Percentiles rank a stretch among this genome's conserved stretches.
phyloP scores from a whole-genome alignment of 1,140 invertebrate species.

The Mycetomoellerius zeteki region DNA sequence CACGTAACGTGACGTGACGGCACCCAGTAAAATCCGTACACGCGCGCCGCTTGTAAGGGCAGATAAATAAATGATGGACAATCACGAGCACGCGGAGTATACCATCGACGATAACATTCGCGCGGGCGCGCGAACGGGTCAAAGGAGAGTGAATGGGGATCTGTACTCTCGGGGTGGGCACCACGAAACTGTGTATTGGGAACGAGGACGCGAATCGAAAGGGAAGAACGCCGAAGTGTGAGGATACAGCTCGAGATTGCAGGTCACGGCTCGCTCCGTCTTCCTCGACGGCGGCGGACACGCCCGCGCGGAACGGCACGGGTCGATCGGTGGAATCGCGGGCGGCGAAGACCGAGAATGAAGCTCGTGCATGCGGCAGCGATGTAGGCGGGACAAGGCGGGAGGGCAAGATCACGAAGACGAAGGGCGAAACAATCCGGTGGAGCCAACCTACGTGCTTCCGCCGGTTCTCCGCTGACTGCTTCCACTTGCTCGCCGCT shows the following conservation, averaged over 20 bases:
- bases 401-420: not conserved
- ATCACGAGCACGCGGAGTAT: slow-evolving; percentile 7
- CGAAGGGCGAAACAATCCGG: slow-evolving; percentile 53
- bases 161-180: slow-evolving; percentile 18
- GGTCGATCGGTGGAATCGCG: not conserved
- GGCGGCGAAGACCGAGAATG: not conserved
- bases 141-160: slow-evolving; percentile 34
- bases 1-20: slow-evolving; percentile 72
- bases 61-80: slow-evolving; percentile 34
- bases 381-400: not conserved
- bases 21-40: slow-evolving; percentile 63
- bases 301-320: not conserved
- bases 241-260: slow-evolving; percentile 57
- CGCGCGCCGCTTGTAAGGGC: slow-evolving; percentile 14
- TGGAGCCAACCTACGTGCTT: slow-evolving; percentile 38
- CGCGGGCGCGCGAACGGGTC: not conserved
- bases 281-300: not conserved
- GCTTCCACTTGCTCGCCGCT: slow-evolving; percentile 32
- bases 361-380: not conserved
- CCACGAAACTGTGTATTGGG: slow-evolving; percentile 40
- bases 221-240: not conserved
- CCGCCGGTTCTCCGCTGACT: slow-evolving; percentile 65
- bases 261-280: slow-evolving; percentile 53
- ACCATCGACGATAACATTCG: slow-evolving; percentile 53
- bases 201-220: not conserved